Percentiles rank a stretch among this genome's conserved stretches.
These are phyloP conservation scores for Epizoanthus fatuus DNA, from an alignment of 92 coral and sea anemone species.

Conservation along the genomic window DNA sequence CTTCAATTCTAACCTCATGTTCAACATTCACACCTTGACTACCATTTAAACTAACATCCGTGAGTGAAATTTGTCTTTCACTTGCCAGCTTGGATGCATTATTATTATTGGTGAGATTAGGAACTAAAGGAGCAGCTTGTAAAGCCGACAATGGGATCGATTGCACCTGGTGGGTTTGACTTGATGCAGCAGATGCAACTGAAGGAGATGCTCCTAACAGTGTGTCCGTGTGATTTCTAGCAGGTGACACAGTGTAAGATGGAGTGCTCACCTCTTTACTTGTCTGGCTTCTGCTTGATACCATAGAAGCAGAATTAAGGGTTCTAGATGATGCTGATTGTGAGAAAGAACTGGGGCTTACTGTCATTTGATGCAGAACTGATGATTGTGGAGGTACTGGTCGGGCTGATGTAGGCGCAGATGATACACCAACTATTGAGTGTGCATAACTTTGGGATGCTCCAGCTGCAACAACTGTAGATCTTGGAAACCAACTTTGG, in stretches of 20 bases:
- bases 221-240: not conserved
- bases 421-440: constrained; percentile 14
- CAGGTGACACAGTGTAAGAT: not conserved
- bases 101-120: not conserved
- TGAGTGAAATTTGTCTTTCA: not conserved
- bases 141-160: not conserved
- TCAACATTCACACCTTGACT: not conserved
- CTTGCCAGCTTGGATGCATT: not conserved
- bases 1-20: not conserved
- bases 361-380: not conserved
- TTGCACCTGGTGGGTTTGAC: not conserved
- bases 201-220: not conserved
- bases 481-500: constrained; percentile 21
- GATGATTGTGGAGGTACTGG: constrained; percentile 5
- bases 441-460: constrained; percentile 13
- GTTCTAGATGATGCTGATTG: not conserved
- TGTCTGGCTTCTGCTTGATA: not conserved
- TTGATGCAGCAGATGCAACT: not conserved
- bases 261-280: not conserved
- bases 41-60: constrained; percentile 4
- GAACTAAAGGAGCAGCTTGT: not conserved
- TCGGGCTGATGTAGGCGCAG: not conserved
- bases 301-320: not conserved
- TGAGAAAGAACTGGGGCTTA: not conserved
- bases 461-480: constrained; percentile 1